Evolutionary conservation across 1,140 invertebrate species (phyloP).

Genomic region (Dendroctonus ponderosae): DNA sequence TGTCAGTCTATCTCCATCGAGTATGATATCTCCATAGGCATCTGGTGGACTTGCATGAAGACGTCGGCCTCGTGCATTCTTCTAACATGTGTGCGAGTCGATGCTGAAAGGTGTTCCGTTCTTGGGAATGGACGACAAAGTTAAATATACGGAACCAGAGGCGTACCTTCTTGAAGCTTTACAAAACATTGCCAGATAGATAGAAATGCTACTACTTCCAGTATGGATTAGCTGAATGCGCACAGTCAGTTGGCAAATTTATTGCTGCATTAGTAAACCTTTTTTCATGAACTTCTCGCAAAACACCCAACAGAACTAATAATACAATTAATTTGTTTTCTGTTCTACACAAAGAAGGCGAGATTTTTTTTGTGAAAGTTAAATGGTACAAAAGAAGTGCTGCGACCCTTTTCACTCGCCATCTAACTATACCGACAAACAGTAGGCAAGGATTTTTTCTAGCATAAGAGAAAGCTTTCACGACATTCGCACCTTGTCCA

Average conservation of each 20-base stretch:
- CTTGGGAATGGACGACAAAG: slow-evolving; percentile 13
- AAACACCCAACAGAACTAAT: too few species aligned
- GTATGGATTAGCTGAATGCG: too few species aligned
- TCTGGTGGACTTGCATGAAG: slow-evolving; percentile 37
- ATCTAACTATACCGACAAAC: slow-evolving; percentile 9
- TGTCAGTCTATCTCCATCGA: slow-evolving; percentile 34
- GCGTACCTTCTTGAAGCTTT: slow-evolving; percentile 4
- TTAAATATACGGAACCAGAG: too few species aligned
- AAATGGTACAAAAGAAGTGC: slow-evolving; percentile 20
- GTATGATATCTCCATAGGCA: slow-evolving; percentile 43
- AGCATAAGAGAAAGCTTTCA: slow-evolving; percentile 18
- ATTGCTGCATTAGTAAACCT: too few species aligned
- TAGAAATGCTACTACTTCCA: too few species aligned
- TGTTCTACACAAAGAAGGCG: too few species aligned
- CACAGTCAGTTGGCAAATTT: too few species aligned
- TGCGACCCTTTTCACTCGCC: slow-evolving; percentile 16
- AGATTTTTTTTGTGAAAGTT: too few species aligned
- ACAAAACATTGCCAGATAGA: too few species aligned
- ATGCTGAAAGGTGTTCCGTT: slow-evolving; percentile 22
- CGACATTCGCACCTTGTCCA: slow-evolving; percentile 18
- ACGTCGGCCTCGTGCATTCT: slow-evolving; percentile 40
- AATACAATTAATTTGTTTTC: too few species aligned
- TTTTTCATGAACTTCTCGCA: too few species aligned
- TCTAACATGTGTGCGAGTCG: slow-evolving; percentile 38
- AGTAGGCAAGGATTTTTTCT: slow-evolving; percentile 16